A percentile compares a stretch with the other conserved stretches of the same genome.
phyloP scores from a whole-genome alignment of 2,797 vertebrate genomes.

The Enteromius afrohamiltoni region DNA sequence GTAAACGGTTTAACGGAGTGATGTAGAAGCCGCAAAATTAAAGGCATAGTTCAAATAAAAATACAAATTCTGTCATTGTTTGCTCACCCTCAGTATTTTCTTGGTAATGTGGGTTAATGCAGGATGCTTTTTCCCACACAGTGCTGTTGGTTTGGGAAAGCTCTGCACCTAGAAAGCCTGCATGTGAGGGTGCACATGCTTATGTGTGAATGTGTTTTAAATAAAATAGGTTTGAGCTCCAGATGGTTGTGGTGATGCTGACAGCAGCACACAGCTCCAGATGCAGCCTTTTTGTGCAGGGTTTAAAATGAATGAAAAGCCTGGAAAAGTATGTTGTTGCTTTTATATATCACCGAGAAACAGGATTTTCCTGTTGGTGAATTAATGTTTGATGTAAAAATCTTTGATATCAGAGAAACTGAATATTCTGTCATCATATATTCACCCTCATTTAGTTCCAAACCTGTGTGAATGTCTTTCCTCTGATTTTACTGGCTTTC shows the following conservation, averaged over 20 bases:
- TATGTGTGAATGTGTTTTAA: neutral
- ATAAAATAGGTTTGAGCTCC: conserved; percentile 17
- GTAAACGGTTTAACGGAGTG: conserved; percentile 26
- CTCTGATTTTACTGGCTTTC: neutral
- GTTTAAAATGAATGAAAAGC: conserved; percentile 21
- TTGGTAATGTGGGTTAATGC: neutral
- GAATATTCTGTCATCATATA: neutral
- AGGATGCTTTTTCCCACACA: neutral
- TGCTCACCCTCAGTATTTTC: neutral
- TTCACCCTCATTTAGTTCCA: neutral
- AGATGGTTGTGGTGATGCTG: conserved; percentile 35
- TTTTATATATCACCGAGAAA: neutral
- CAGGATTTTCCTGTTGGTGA: neutral
- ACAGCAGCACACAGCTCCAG: conserved; percentile 29
- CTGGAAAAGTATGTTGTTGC: neutral
- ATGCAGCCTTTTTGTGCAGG: conserved; percentile 15
- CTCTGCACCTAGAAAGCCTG: conserved; percentile 10
- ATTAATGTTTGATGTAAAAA: neutral
- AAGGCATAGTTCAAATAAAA: neutral
- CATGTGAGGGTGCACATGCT: neutral
- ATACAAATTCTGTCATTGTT: neutral
- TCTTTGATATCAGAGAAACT: neutral
- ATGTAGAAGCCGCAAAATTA: neutral
- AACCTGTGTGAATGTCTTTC: neutral
- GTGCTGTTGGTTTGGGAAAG: neutral